Conservation (phyloP, 2,797 vertebrate genomes). For the Loriculus beryllinus region DNA sequence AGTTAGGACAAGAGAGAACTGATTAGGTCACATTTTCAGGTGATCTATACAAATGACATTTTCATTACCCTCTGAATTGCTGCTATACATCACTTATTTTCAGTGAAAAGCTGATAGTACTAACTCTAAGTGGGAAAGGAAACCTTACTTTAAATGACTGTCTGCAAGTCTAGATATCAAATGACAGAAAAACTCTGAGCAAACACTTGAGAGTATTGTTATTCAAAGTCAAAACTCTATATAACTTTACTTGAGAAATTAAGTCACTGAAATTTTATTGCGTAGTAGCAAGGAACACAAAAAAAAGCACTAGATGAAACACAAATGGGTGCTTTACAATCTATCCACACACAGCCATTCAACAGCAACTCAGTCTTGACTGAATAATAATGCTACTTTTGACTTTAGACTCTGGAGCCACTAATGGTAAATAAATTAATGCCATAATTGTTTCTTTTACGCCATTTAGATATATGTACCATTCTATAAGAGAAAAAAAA, state of each 20-base stretch:
- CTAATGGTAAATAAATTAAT: not conserved
- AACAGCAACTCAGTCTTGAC: not conserved
- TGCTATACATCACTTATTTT: not conserved
- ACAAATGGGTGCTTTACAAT: not conserved
- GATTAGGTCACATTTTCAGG: not conserved
- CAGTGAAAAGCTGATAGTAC: not conserved
- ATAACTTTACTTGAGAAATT: not conserved
- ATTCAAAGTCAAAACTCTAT: not conserved
- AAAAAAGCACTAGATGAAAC: not conserved
- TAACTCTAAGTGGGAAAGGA: not conserved
- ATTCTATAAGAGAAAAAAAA: not conserved
- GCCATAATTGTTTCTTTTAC: not conserved
- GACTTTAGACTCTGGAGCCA: not conserved
- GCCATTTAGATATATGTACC: not conserved
- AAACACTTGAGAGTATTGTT: not conserved
- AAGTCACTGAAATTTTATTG: not conserved
- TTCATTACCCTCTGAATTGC: not conserved
- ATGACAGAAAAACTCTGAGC: not conserved
- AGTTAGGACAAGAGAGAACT: not conserved
- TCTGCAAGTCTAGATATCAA: not conserved
- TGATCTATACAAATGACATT: not conserved
- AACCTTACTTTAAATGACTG: not conserved
- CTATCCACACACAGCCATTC: not conserved
- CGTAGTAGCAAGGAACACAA: not conserved
- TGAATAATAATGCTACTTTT: not conserved